Base-by-base conservation (phyloP, 2,797 vertebrate species). In the Acrocephalus scirpaceus region DNA sequence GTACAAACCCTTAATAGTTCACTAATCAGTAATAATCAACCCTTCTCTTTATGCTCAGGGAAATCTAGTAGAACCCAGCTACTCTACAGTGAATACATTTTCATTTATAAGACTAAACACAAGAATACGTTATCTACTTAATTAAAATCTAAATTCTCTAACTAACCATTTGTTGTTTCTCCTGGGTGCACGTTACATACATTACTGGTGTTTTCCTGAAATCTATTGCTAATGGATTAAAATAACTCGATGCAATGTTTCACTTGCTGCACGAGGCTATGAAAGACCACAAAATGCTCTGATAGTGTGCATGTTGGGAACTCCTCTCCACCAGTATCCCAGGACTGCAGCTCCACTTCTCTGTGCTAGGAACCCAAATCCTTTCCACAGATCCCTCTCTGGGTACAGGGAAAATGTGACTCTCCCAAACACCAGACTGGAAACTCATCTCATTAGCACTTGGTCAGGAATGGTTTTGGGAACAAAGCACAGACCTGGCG, bases 91-190 rank as follows among this genome's bases (percentile, higher is more conserved):
- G 97, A 97, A 97, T 97, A 97, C 93, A 94, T 97, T 97, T 98
- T 97, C 96, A 96, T 98, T 97, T 97, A 53, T 78, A 95, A 97
- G 95, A 93, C 83, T 82, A 95, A 97, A 96, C 2, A 56, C 91
- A 96, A 96, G 95, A 97, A 97, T 93, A 97, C 77, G 69, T 98
- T 97, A 98, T 97, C 97, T 97, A 96, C 97, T 98, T 98, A 98
- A 98, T 98, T 98, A 98, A 98, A 97, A 98, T 93, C 95, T 95
- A 96, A 98, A 98, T 94, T 96, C 97, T 98, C 96, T 75, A 97
- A 97, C 94, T 92, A 98, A 95, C 93, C 94, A 94, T 97, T 97
- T 97, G 86, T 69, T 98, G 88, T 94, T 94, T 97, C 97, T 98
- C 97, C 91, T 94, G 97, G 95, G 97, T 92, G 82, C 69, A 61